Base-by-base conservation (phyloP, 2,888 invertebrate species). In the Rhagonycha lutea region DNA sequence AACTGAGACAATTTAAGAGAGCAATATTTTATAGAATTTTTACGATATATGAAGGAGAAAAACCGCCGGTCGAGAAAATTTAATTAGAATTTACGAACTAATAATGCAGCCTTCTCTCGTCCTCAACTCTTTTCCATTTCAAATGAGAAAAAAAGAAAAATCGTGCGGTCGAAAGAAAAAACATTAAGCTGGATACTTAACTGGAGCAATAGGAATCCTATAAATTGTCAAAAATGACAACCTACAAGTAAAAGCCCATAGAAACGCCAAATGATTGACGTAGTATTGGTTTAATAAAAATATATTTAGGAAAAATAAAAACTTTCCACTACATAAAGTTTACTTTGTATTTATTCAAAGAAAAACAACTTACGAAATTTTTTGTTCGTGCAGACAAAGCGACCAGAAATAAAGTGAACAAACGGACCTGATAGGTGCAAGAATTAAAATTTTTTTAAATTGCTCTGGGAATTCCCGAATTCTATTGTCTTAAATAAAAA, bases 81-180 rank as follows among this genome's bases (percentile, higher is more conserved):
- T 77, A 77, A 77, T 77, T 77, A 74, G 71, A 26, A 74, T 74
- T 76, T 76, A 70, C 47, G 70, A 70, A 74, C 61, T 68, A 60
- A 73, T 74, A 47, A 29, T 62, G 29, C 69, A 24, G 32, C 60
- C 11, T 23, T 14, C 61, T 32, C 63, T 71, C 47, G 28, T 26
- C 28, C 18, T 14, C 61, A 28, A 14, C 28, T 67, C 24, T 70
- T 32, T 18, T 63, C 32, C 68, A 47, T 32, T 68, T 61, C 63
- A 65, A 65, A 65, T 18, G 26, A 14, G 26, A 65, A 26, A 65
- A 62, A 62, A n/a, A n/a, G n/a, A 47, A 28, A 47, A 47, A n/a
- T 47, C 7, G 47, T 18, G 18, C n/a, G 47, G 14, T 11, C 24
- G 24, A 65, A 65, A 65, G 26, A 26, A 23, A 65, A 62, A 65